Conservation (phyloP, 2,888 invertebrate species). For the Aphidius colemani region DNA sequence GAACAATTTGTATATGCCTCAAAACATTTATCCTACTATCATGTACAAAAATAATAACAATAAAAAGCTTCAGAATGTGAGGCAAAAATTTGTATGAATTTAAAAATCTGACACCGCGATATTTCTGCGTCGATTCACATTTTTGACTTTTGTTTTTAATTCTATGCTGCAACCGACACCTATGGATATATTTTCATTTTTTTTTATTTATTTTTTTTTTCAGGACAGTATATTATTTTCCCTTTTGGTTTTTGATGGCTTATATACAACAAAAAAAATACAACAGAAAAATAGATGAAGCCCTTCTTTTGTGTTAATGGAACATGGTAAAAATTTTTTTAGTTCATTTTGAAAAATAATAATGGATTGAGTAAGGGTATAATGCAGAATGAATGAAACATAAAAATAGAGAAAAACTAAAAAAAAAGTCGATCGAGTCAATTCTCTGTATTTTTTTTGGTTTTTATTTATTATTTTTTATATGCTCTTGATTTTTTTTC, state of each 20-base stretch:
- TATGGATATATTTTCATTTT: constrained; percentile 12
- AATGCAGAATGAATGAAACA: constrained; percentile 13
- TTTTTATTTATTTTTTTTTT: not conserved
- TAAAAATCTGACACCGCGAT: constrained; percentile 8
- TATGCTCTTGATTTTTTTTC: too few species aligned
- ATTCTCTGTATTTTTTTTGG: not conserved
- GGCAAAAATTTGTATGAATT: not conserved
- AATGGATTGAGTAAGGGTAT: not conserved
- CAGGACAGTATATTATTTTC: constrained; percentile 3
- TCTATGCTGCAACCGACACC: constrained; percentile 1
- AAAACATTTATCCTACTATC: constrained; percentile 4
- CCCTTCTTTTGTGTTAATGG: too few species aligned
- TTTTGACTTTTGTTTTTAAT: not conserved
- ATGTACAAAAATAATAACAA: not conserved
- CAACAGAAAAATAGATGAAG: not conserved
- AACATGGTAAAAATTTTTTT: too few species aligned
- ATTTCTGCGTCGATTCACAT: constrained; percentile 21
- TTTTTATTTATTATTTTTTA: too few species aligned
- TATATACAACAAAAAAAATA: constrained; percentile 1
- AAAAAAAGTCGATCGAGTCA: constrained; percentile 24
- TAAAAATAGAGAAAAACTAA: constrained; percentile 14
- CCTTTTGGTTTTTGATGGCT: constrained; percentile 8
- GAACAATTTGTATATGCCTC: constrained; percentile 2
- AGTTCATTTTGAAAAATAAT: not conserved
- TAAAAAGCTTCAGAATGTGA: too few species aligned